Percentiles rank a stretch among this genome's conserved stretches.
These are phyloP conservation scores for Amphimallon solstitiale DNA, from an alignment of 2,888 invertebrate species.

Conservation along the genomic window DNA sequence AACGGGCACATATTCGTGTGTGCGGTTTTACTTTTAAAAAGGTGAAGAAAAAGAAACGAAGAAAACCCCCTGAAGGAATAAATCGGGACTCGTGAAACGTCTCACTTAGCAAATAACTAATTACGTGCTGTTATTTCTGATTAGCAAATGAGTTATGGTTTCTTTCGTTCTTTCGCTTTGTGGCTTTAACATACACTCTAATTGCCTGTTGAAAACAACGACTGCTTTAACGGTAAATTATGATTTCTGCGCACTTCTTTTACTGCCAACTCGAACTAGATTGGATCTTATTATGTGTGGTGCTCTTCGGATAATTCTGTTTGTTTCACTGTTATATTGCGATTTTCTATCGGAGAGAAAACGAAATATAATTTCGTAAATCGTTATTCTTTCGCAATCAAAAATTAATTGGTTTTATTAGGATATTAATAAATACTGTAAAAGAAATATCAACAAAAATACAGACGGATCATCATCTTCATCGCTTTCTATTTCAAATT, in stretches of 20 bases:
- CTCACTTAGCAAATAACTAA: conserved; percentile 56
- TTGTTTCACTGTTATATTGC: too few relatives aligned
- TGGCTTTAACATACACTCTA: conserved; percentile 41
- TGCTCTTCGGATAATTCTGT: too few relatives aligned
- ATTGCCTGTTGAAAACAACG: conserved; percentile 27
- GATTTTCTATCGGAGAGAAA: too few relatives aligned
- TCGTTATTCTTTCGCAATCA: too few relatives aligned
- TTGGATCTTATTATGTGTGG: not conserved
- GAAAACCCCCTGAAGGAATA: not conserved
- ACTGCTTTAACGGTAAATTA: conserved; percentile 51
- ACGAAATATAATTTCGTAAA: too few relatives aligned
- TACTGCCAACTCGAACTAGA: not conserved
- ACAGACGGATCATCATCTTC: too few relatives aligned
- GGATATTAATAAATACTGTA: too few relatives aligned
- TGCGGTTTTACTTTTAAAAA: too few relatives aligned
- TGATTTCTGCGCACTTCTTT: conserved; percentile 15
- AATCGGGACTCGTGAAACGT: conserved; percentile 44
- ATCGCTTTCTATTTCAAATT: too few relatives aligned
- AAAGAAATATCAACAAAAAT: too few relatives aligned
- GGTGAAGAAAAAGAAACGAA: not conserved
- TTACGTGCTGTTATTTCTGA: conserved; percentile 55
- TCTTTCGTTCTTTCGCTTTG: conserved; percentile 49
- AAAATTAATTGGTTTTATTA: too few relatives aligned
- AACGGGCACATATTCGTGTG: too few relatives aligned
- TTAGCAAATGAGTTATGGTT: conserved; percentile 57